Evolutionary conservation across 1,140 invertebrate genomes (phyloP), one percentile per base, ranked within the genome.

Genomic region (Trichogramma pretiosum): DNA sequence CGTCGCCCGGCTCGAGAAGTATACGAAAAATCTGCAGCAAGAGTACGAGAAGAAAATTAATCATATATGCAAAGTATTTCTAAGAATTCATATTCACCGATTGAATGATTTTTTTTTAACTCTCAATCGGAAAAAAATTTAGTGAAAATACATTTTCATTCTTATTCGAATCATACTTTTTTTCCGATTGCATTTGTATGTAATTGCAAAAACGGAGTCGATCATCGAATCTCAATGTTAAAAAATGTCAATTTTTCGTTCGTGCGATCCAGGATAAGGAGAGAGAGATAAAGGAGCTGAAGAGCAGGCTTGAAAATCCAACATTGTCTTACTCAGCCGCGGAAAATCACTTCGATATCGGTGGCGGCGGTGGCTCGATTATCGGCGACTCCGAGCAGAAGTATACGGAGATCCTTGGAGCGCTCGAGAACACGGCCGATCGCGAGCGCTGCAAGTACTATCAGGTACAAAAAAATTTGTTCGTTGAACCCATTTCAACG

Each of bases 11-110:
- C 17, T 61, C 8, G 56, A 60, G 43, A 59, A 60, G 40, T 56
- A 56, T 4, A 58, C 55, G 13, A 50, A 60, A 11, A 58, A 54
- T 48, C 14, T 57, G 1, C 43, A 52, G 21, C 41, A 52, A 21
- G 56, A 61, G 26, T 62, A 55, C 53, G 56, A 57, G 32, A 59
- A 51, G 30, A 58, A 57, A 49, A 56, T 64, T 44, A 55, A 41
- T 46, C 40, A 50, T 28, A 51, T 62, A 37, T 38, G 58, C 14
- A 58, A 57, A 48, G 54, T 57, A 30, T 39, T 48, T 38, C 22
- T 40, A 32, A 39, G 17, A 14, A 50, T 50, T 44, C 19, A 13
- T 23, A 32, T 43, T 37, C 28, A 18, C 11, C 16, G 1, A 24
- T 14, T 41, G 11, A 18, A n/a, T 34, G 32, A 23, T 14, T 38